Evolutionary conservation across 2,797 vertebrate species (phyloP).

Genomic region (Lates japonicus): DNA sequence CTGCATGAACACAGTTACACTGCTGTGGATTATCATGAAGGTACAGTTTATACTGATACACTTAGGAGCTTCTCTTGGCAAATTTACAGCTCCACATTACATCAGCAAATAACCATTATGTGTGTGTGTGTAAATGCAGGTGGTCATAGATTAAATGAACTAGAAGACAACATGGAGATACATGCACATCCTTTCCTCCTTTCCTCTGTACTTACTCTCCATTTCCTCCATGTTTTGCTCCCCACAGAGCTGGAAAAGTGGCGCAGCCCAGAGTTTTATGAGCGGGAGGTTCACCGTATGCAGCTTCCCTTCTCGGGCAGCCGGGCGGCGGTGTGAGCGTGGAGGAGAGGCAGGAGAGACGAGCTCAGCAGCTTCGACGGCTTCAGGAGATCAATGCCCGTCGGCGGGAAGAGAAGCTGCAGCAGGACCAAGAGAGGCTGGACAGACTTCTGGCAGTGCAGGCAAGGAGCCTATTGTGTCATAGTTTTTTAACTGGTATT

Average conservation of each 20-base stretch:
- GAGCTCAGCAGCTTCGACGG: slow-evolving; percentile 93
- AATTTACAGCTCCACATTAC: not conserved
- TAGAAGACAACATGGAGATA: not conserved
- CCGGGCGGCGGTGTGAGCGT: slow-evolving; percentile 88
- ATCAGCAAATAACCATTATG: not conserved
- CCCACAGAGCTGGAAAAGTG: slow-evolving; percentile 93
- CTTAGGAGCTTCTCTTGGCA: not conserved
- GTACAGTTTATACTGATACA: slow-evolving; percentile 50
- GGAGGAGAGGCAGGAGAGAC: slow-evolving; percentile 94
- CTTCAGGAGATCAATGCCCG: slow-evolving; percentile 95
- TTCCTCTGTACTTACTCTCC: not conserved
- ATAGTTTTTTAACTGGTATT: not conserved
- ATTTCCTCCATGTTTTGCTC: not conserved
- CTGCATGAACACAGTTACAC: slow-evolving; percentile 95
- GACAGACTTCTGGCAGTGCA: slow-evolving; percentile 91
- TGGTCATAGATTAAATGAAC: not conserved
- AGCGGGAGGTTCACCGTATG: slow-evolving; percentile 94
- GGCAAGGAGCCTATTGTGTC: slow-evolving; percentile 68
- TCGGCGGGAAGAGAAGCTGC: slow-evolving; percentile 93
- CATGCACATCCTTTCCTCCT: too few relatives aligned
- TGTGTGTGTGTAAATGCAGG: not conserved
- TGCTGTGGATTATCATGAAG: slow-evolving; percentile 92
- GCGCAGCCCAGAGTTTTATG: slow-evolving; percentile 94
- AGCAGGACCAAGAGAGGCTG: slow-evolving; percentile 94
- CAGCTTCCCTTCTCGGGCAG: slow-evolving; percentile 94